Conservation (phyloP, 2,797 vertebrate species). For the Chloroceryle amazona region DNA sequence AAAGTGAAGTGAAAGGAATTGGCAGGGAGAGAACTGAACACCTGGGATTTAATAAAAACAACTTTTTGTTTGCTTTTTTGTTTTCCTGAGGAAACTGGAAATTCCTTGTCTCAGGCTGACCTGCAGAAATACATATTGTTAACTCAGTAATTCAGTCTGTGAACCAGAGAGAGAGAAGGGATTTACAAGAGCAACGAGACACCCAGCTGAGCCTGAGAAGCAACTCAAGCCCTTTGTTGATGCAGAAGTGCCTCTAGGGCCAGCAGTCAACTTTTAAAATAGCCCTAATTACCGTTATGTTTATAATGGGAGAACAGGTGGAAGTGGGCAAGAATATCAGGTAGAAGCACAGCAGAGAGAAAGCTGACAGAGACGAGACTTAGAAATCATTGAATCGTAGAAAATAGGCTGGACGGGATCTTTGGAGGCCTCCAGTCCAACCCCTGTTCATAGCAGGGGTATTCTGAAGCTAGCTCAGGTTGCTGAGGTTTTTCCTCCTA, state of each 20-base stretch:
- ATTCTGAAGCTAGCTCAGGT: background rate
- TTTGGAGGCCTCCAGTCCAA: background rate
- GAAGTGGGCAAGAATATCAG: background rate
- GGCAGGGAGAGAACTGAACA: background rate
- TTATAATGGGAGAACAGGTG: background rate
- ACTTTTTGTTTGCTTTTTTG: background rate
- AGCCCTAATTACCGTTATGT: background rate
- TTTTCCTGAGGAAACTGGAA: background rate
- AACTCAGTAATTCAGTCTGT: background rate
- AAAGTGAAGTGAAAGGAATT: background rate
- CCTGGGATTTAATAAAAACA: background rate
- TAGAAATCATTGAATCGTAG: background rate
- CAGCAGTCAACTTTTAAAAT: background rate
- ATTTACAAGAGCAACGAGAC: background rate
- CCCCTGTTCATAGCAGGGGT: background rate
- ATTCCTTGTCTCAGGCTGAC: background rate
- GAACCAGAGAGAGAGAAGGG: background rate
- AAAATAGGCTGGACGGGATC: background rate
- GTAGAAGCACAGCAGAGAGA: background rate
- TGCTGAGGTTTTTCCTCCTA: background rate
- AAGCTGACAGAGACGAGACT: fast-evolving
- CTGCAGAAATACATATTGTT: background rate
- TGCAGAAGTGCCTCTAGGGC: background rate
- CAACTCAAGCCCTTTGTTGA: background rate
- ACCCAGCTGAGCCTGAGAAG: background rate